phyloP scores from a whole-genome alignment of 2,113 vertebrate genomes.

The Hydrolagus affinis region DNA sequence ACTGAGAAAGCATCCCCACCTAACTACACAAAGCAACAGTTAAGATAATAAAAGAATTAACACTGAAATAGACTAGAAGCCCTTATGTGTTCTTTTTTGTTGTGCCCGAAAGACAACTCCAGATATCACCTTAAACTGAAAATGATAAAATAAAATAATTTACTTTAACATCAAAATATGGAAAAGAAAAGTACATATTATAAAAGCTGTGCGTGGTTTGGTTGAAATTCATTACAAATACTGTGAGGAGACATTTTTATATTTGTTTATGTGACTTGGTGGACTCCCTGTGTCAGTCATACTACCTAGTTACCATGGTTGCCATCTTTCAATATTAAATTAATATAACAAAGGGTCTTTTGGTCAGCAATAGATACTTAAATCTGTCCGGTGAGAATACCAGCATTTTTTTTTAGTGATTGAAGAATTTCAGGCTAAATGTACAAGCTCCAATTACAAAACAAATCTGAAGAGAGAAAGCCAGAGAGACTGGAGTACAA shows the following conservation, averaged over 20 bases:
- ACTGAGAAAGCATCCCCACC: no score
- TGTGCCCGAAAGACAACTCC: background rate
- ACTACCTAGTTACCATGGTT: slow-evolving; percentile 32
- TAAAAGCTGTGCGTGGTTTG: background rate
- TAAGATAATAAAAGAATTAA: background rate
- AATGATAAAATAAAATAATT: background rate
- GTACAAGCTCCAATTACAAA: slow-evolving; percentile 33
- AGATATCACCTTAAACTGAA: background rate
- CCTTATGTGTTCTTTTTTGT: background rate
- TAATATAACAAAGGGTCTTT: slow-evolving; percentile 29
- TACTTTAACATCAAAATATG: background rate
- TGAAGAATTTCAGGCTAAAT: slow-evolving; percentile 33
- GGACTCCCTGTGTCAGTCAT: slow-evolving; percentile 25
- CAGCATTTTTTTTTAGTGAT: slow-evolving; percentile 10
- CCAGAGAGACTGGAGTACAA: background rate
- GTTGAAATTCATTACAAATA: background rate
- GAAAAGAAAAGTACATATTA: no score
- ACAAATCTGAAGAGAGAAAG: slow-evolving; percentile 32
- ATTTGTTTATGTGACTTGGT: slow-evolving; percentile 15
- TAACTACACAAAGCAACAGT: no score
- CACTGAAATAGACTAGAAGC: background rate
- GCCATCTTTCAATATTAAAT: slow-evolving; percentile 32
- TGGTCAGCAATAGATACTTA: slow-evolving; percentile 33
- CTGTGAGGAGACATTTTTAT: background rate
- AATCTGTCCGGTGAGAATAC: background rate